These are phyloP conservation scores for Spicauda simplicius DNA, from an alignment of 2,888 invertebrate genomes.

Conservation along the genomic window DNA sequence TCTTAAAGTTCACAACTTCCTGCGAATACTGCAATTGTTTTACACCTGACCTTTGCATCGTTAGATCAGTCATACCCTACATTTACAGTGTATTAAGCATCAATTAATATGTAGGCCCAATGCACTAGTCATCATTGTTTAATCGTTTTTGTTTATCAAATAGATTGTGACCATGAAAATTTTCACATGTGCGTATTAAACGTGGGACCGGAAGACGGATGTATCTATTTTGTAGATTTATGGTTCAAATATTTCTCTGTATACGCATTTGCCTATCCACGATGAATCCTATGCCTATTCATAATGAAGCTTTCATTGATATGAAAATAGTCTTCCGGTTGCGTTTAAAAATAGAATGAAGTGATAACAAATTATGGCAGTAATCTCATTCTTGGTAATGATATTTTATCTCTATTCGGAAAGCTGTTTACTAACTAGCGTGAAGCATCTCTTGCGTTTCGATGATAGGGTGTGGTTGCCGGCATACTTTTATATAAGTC, in stretches of 20 bases:
- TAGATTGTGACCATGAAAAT: slow-evolving; percentile 15
- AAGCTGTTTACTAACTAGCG: too few species aligned
- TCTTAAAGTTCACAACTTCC: slow-evolving; percentile 68
- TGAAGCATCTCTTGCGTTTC: too few species aligned
- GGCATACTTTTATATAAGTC: too few species aligned
- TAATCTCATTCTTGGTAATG: background rate
- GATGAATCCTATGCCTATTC: background rate
- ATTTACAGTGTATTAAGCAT: slow-evolving; percentile 39
- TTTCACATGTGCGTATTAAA: slow-evolving; percentile 23
- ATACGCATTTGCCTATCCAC: slow-evolving; percentile 2
- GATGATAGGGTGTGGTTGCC: too few species aligned
- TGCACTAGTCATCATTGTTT: background rate
- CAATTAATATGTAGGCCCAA: slow-evolving; percentile 11
- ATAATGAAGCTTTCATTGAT: slow-evolving; percentile 29
- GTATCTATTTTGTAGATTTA: background rate
- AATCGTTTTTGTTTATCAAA: slow-evolving; percentile 14
- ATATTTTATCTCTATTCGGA: too few species aligned
- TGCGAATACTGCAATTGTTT: slow-evolving; percentile 49
- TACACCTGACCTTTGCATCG: slow-evolving; percentile 55
- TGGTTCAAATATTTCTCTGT: slow-evolving; percentile 7
- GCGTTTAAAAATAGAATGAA: slow-evolving; percentile 15
- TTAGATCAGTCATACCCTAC: slow-evolving; percentile 46
- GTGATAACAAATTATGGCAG: slow-evolving; percentile 8
- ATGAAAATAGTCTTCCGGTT: slow-evolving; percentile 16
- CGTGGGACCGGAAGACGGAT: slow-evolving; percentile 11